phyloP scores from a whole-genome alignment of 2,888 invertebrate genomes.

The Hydroisotoma schaefferi region DNA sequence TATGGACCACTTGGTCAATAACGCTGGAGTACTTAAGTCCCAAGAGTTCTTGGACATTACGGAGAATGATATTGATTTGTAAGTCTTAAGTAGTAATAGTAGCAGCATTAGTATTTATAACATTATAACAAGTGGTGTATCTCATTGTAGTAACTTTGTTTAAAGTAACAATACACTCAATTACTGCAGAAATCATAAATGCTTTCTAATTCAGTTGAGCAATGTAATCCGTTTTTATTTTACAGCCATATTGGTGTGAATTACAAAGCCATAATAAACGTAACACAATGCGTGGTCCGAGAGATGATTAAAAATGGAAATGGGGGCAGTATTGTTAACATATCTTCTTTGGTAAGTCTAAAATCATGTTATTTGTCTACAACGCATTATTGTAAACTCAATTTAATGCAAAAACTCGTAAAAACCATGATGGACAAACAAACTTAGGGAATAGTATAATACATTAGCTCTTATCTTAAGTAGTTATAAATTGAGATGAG shows the following conservation, averaged over 20 bases:
- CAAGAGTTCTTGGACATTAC: slow-evolving; percentile 15
- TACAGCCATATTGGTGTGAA: slow-evolving; percentile 62
- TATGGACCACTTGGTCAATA: slow-evolving; percentile 9
- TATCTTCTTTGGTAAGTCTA: slow-evolving; percentile 28
- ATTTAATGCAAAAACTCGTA: neutral
- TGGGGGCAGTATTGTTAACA: slow-evolving; percentile 33
- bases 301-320: slow-evolving; percentile 28
- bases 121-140: neutral
- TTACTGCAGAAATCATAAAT: neutral
- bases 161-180: no score
- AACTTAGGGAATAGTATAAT: neutral
- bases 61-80: slow-evolving; percentile 7
- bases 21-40: slow-evolving; percentile 3
- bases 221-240: slow-evolving; percentile 15
- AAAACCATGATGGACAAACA: neutral
- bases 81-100: neutral
- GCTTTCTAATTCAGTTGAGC: neutral
- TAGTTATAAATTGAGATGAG: no score
- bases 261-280: slow-evolving; percentile 77
- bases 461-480: neutral
- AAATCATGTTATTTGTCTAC: no score
- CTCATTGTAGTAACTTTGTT: no score
- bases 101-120: neutral
- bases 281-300: slow-evolving; percentile 69
- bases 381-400: no score